phyloP scores from a whole-genome alignment of 1,140 invertebrate species.

The Kradibia gibbosae region DNA sequence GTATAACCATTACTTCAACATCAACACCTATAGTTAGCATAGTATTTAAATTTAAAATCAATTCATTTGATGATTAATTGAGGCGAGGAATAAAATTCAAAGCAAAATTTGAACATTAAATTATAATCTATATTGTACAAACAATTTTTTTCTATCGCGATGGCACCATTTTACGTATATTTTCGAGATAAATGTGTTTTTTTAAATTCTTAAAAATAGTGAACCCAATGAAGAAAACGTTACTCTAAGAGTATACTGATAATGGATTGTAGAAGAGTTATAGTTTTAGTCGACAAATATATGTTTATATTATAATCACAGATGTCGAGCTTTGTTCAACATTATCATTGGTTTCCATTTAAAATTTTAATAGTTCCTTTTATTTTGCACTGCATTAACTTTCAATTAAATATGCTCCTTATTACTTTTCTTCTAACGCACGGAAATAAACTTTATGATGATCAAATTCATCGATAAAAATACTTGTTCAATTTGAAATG shows the following conservation, averaged over 20 bases:
- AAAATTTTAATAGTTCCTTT: background rate
- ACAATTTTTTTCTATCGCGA: conserved; percentile 1
- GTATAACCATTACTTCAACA: conserved; percentile 35
- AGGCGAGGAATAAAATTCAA: conserved; percentile 7
- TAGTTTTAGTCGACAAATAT: conserved; percentile 13
- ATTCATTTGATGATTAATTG: conserved; percentile 11
- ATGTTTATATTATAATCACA: conserved; percentile 42
- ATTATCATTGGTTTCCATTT: background rate
- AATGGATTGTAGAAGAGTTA: background rate
- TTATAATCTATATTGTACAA: conserved; percentile 17
- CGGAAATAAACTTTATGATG: background rate
- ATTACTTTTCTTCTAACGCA: background rate
- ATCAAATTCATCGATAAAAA: background rate
- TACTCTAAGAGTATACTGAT: background rate
- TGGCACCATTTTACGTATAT: conserved; percentile 43
- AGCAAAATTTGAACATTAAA: conserved; percentile 13
- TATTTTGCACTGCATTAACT: background rate
- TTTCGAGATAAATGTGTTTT: conserved; percentile 16
- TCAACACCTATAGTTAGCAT: conserved; percentile 36
- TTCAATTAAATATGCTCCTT: background rate
- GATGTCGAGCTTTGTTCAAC: conserved; percentile 45
- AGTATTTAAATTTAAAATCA: conserved; percentile 2
- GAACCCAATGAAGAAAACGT: background rate
- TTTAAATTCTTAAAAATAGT: too few relatives aligned
- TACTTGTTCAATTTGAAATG: background rate